Evolutionary conservation across 2,888 invertebrate species (phyloP).

Genomic region (Oscheius sp.): DNA sequence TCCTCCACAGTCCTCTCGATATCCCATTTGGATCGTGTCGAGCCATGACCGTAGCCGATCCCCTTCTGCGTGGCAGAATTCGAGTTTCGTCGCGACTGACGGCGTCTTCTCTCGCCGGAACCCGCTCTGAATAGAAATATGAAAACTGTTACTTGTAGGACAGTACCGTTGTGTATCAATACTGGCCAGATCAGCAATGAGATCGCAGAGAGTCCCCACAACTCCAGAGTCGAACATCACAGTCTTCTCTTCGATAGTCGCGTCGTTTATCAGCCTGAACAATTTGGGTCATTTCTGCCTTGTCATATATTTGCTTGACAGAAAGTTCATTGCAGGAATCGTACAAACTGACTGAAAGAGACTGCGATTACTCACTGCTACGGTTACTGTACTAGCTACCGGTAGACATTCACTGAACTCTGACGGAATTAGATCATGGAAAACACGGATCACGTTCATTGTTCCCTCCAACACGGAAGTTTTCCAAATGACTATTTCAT

Average conservation of each 20-base stretch:
- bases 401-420: too few species aligned
- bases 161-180: slow-evolving; percentile 45
- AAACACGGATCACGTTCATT: too few species aligned
- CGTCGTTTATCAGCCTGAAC: slow-evolving; percentile 61
- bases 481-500: too few species aligned
- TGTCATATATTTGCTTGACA: neutral
- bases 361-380: too few species aligned
- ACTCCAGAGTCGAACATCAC: slow-evolving; percentile 61
- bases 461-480: too few species aligned
- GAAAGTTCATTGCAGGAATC: too few species aligned
- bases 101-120: slow-evolving; percentile 47
- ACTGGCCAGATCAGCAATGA: slow-evolving; percentile 58
- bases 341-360: too few species aligned
- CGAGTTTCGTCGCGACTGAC: slow-evolving; percentile 51
- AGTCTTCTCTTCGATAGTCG: slow-evolving; percentile 58
- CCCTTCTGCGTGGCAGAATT: slow-evolving; percentile 52
- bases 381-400: too few species aligned
- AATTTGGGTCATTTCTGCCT: neutral
- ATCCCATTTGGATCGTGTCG: slow-evolving; percentile 71
- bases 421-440: too few species aligned
- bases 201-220: slow-evolving; percentile 59
- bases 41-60: slow-evolving; percentile 72
- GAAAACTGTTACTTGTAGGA: neutral
- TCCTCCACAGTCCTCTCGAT: slow-evolving; percentile 70
- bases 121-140: slow-evolving; percentile 38